A percentile compares a stretch with the other conserved stretches of the same genome.
phyloP scores from a whole-genome alignment of 2,113 vertebrate species.

The Perccottus glenii region DNA sequence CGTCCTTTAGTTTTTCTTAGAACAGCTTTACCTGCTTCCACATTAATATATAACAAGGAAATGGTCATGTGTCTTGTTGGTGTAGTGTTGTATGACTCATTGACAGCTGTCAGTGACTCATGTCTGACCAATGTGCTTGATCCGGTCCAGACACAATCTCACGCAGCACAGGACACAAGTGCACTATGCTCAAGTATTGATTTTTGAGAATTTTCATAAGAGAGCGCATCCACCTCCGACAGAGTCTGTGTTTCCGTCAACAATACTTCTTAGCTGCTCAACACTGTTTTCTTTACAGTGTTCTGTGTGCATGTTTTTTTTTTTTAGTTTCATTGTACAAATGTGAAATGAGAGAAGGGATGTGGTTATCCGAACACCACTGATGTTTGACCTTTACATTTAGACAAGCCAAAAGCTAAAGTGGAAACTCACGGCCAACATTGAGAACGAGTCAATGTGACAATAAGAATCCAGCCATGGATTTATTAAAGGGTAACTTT shows the following conservation, averaged over 20 bases:
- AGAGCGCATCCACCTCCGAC: background rate
- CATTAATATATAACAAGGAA: background rate
- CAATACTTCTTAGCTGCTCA: slow-evolving; percentile 2
- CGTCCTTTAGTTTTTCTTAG: background rate
- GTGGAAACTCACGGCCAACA: slow-evolving; percentile 57
- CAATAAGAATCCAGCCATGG: slow-evolving; percentile 54
- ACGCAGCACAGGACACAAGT: slow-evolving; percentile 7
- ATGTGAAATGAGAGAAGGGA: slow-evolving; percentile 16
- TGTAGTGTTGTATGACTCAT: slow-evolving; percentile 7
- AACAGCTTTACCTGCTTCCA: background rate
- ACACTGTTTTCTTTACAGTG: slow-evolving; percentile 2
- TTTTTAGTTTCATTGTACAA: slow-evolving; percentile 17
- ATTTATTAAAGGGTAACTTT: slow-evolving; percentile 61
- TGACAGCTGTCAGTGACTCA: slow-evolving; percentile 4
- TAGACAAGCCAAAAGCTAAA: slow-evolving; percentile 56
- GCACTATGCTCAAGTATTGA: slow-evolving; percentile 2
- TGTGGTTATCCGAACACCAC: slow-evolving; percentile 29
- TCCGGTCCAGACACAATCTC: slow-evolving; percentile 1
- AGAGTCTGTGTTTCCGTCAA: background rate
- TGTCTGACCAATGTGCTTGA: background rate
- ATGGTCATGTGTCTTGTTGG: background rate
- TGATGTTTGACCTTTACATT: slow-evolving; percentile 67
- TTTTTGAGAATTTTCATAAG: background rate
- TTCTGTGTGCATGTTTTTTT: slow-evolving; percentile 27
- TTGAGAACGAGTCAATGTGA: slow-evolving; percentile 55